Base-by-base conservation (phyloP, 2,888 invertebrate genomes). In the Strigamia transsilvanica region DNA sequence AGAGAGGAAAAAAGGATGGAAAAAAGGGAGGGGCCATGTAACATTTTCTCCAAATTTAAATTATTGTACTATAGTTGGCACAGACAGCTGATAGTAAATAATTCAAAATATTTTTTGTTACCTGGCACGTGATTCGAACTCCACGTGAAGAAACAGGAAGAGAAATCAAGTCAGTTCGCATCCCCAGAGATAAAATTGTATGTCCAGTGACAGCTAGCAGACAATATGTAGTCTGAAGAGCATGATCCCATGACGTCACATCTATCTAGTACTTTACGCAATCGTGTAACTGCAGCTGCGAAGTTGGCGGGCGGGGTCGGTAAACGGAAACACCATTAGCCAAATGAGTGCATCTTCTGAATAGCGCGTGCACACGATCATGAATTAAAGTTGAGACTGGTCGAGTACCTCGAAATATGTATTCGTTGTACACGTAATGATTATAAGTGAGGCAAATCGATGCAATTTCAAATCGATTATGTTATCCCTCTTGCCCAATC, bases 251-350 rank as follows among this genome's bases (percentile, higher is more conserved):
- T 66, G 61, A 66, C 61, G 61, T 66, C 61, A 66, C 61, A 66
- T 66, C 18, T 66, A 66, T 66, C 61, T 66, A 66, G 21, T 23
- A n/a, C 61, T 66, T 66, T 66, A 66, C 61, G 61, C 61, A 66
- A 66, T 66, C 61, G 23, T 12, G 61, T 66, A 66, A 66, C 61
- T 23, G 61, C 61, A 66, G 61, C 61, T 66, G 61, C 61, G 61
- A 66, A 66, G 61, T 66, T 66, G 61, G n/a, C 61, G 61, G 61
- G 61, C 23, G 61, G 61, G 61, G 61, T 66, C 61, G 61, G 61
- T 66, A 21, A 66, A 66, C 61, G 61, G 23, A 21, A 66, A 21
- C 21, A 23, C 21, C 61, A 66, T 66, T 66, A 66, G 23, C 61
- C 61, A 66, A 66, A 66, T 66, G 61, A 66, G 61, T 66, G 61